A percentile compares a stretch with the other conserved stretches of the same genome.
Conservation (phyloP, 2,888 invertebrate species). For the Hetaerina titia region DNA sequence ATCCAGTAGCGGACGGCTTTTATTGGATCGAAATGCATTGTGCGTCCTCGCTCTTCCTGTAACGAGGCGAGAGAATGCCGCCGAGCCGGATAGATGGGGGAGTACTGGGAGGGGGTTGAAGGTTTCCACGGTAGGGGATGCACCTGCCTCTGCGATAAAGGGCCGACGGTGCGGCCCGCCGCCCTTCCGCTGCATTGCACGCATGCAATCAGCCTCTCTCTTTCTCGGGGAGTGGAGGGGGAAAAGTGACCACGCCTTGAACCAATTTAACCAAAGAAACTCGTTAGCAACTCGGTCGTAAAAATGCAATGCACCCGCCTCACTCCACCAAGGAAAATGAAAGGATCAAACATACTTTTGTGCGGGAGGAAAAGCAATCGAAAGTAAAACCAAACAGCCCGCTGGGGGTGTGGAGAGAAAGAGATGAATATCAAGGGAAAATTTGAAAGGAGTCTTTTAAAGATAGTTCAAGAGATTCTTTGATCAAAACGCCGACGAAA, state of each 20-base stretch:
- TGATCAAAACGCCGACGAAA: no score
- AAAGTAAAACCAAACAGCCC: not conserved
- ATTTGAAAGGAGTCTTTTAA: not conserved
- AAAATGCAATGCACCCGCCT: not conserved
- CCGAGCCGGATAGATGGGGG: not conserved
- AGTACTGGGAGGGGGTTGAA: not conserved
- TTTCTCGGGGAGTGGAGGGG: not conserved
- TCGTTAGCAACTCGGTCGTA: conserved; percentile 11
- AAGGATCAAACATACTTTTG: not conserved
- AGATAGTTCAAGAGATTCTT: no score
- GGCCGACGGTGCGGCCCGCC: not conserved
- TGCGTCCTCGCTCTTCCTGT: not conserved
- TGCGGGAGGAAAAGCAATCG: not conserved
- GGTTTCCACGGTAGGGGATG: not conserved
- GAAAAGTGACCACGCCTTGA: conserved; percentile 45
- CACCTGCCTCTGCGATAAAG: not conserved
- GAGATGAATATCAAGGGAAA: not conserved
- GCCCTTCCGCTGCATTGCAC: not conserved
- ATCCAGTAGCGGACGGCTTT: not conserved
- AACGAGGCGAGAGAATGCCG: not conserved
- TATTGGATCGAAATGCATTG: conserved; percentile 5
- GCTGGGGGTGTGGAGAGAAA: not conserved
- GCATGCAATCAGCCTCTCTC: not conserved
- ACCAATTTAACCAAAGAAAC: conserved; percentile 2
- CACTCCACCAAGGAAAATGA: not conserved